Evolutionary conservation across 2,113 vertebrate genomes (phyloP), one percentile per base, ranked within the genome.

Genomic region (Phrynosoma blainvillii): DNA sequence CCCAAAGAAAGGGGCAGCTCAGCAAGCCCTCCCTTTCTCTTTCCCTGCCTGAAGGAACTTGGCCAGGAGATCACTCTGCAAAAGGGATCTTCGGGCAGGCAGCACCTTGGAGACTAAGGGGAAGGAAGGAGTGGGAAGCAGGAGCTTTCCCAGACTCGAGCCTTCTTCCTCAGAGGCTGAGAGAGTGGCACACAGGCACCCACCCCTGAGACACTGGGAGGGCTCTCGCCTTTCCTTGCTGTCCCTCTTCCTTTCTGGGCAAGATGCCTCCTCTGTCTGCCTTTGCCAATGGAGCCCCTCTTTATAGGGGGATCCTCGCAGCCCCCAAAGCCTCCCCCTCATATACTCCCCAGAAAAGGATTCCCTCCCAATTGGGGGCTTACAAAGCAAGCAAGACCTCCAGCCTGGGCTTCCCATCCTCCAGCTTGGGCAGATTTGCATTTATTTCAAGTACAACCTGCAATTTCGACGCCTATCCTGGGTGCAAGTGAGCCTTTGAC

Each of bases 281-380:
- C 90, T 56, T 90, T 88, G 91, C 79, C 92, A 85, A 89, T 94
- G 88, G 92, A 87, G 86, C 62, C 90, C 93, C 84, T 71, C 42
- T 71, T 91, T 94, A 88, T 91, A 86, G 87, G 47, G 87, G 70
- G 84, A 85, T 79, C 82, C 84, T 88, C 90, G 92, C 89, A 36
- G 36, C 36, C 36, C 36, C 36, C 36, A 36, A 36, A 36, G 36
- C 36, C 36, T 36, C 36, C 84, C 85, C 89, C 84, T 25, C 16
- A 68, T 20, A 68, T 16, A 23, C 25, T 27, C 84, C 85, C 89
- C 84, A 79, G 85, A 74, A 0, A 59, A 47, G 74, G 25, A 5
- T 40, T 82, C 88, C 66, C 47, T 66, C 79, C n/a, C 73, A 40
- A 36, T 21, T 20, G 71, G 32, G 14, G 40, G 9, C 73, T 5